These are phyloP conservation scores for Tetramorium alpestre DNA, from an alignment of 1,140 invertebrate genomes.

Conservation along the genomic window DNA sequence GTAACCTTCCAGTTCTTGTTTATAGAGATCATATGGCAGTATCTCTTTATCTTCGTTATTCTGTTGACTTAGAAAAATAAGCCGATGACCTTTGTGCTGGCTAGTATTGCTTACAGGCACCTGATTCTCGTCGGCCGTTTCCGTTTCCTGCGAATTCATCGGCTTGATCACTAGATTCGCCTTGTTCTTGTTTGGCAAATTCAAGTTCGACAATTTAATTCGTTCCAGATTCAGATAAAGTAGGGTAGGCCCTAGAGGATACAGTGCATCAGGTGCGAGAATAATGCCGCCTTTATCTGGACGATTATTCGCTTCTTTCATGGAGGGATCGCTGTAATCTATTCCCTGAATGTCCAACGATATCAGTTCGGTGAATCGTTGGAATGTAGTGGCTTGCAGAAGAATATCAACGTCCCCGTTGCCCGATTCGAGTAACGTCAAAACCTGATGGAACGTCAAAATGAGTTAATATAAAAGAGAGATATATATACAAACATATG, in stretches of 20 bases:
- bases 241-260: constrained; percentile 78
- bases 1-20: constrained; percentile 85
- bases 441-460: constrained; percentile 82
- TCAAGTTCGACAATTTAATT: constrained; percentile 78
- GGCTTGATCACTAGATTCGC: constrained; percentile 80
- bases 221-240: constrained; percentile 81
- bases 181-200: constrained; percentile 74
- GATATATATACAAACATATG: not conserved
- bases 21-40: constrained; percentile 88
- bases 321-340: constrained; percentile 70
- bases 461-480: not conserved
- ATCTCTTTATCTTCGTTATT: constrained; percentile 85
- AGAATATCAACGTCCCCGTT: constrained; percentile 78
- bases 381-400: constrained; percentile 85
- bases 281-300: constrained; percentile 74
- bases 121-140: constrained; percentile 71
- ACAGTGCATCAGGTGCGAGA: constrained; percentile 78
- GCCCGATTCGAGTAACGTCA: constrained; percentile 86
- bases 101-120: constrained; percentile 41
- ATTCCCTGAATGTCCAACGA: constrained; percentile 88
- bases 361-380: constrained; percentile 86
- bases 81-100: constrained; percentile 77
- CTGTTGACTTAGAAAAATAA: constrained; percentile 82
- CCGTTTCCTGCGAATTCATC: constrained; percentile 78
- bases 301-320: constrained; percentile 43